Base-by-base conservation (phyloP, 2,888 invertebrate genomes). In the Odiellus spinosus region DNA sequence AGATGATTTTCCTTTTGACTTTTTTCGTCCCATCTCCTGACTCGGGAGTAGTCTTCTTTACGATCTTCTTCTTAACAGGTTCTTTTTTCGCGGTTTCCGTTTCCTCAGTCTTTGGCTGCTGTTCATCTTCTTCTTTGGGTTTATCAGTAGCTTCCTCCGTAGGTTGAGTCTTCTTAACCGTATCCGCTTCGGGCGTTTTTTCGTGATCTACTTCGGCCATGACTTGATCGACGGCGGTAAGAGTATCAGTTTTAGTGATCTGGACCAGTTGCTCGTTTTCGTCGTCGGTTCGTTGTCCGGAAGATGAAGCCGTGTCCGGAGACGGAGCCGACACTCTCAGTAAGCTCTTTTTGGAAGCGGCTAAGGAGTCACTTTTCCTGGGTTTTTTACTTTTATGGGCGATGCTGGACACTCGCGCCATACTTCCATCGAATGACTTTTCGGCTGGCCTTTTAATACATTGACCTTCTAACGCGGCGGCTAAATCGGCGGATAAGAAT, bases 111-210 rank as follows among this genome's bases (percentile, higher is more conserved):
- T 44, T 44, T 60, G 26, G 5, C 26, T 26, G 26, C 8, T 26
- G 26, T 26, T 26, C 26, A 6, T 26, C 26, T 26, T 26, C 5
- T 26, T 26, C 26, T 26, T 26, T 26, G 26, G 26, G 26, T 26
- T 26, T 26, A 4, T 26, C 26, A 26, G 26, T 26, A 4, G 26
- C 5, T 26, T 6, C 26, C 26, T 6, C 26, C 4, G 26, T 26
- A 26, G 26, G 26, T 26, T 26, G 5, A 26, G 8, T 26, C 4
- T 26, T 4, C 80, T 54, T 80, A 69, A 56, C 82, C 80, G 36
- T 81, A 74, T 2, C 15, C 32, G n/a, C 36, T 20, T 38, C 19
- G 10, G 12, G 39, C 18, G n/a, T 19, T 36, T 18, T 26, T 3
- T 17, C 34, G 20, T 35, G 33, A 44, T 20, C 34, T 19, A 18